Percentiles rank a stretch among this genome's conserved stretches.
phyloP scores from a whole-genome alignment of 2,797 vertebrate species.

The Gymnopithys bicolor region DNA sequence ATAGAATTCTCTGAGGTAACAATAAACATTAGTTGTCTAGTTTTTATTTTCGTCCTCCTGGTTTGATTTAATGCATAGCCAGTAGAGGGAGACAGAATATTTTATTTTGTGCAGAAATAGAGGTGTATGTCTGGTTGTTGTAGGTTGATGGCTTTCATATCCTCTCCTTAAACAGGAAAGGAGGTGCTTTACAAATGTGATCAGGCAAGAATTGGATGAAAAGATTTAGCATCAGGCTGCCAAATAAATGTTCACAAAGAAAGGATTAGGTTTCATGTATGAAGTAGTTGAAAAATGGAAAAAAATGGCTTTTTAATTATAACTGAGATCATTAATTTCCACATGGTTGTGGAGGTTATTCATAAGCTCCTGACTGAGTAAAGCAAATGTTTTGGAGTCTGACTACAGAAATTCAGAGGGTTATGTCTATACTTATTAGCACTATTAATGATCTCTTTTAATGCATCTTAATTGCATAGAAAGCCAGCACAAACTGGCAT shows the following conservation, averaged over 20 bases:
- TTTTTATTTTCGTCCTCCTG: background rate
- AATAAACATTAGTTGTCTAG: background rate
- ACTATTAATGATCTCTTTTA: background rate
- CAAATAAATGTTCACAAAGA: background rate
- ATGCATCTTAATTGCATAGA: background rate
- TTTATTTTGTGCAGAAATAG: background rate
- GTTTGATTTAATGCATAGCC: background rate
- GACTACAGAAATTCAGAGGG: background rate
- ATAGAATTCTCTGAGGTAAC: background rate
- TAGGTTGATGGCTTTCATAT: background rate
- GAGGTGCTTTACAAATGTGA: background rate
- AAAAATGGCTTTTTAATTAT: background rate
- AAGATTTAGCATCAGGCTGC: background rate
- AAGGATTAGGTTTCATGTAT: background rate
- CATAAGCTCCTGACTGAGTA: background rate
- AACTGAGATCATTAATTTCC: background rate
- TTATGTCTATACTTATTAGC: background rate
- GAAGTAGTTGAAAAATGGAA: background rate
- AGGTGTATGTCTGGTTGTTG: background rate
- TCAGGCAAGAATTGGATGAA: background rate
- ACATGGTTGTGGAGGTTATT: background rate
- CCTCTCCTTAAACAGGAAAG: background rate
- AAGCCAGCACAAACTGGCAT: background rate
- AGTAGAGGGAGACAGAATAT: conserved; percentile 57
- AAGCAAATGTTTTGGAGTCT: background rate